Evolutionary conservation across 92 coral and sea anemone species (phyloP).

Genomic region (Epizoanthus stellaris): DNA sequence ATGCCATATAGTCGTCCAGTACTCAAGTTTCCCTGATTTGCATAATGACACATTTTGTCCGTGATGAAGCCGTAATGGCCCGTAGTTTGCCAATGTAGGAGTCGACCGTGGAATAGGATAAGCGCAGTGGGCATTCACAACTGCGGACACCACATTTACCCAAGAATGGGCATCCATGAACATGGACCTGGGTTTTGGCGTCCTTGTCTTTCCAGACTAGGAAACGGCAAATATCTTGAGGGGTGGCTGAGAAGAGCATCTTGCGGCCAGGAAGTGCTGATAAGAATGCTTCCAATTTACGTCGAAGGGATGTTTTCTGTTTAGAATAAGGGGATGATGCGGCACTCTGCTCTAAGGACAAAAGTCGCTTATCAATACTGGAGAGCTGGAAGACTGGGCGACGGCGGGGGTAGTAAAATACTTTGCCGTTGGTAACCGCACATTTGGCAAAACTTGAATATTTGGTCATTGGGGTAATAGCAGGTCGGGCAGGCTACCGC

Average conservation of each 20-base stretch:
- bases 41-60: too few relatives aligned
- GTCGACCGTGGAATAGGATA: slow-evolving; percentile 33
- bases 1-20: too few relatives aligned
- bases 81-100: slow-evolving; percentile 36
- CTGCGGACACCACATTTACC: slow-evolving; percentile 8
- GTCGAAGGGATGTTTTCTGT: slow-evolving; percentile 35
- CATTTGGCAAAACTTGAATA: slow-evolving; percentile 53
- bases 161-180: slow-evolving; percentile 17
- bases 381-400: slow-evolving; percentile 23
- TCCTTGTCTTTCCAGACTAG: slow-evolving; percentile 9
- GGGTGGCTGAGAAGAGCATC: background rate
- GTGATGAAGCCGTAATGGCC: background rate
- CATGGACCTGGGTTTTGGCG: slow-evolving; percentile 45
- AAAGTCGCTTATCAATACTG: slow-evolving; percentile 43
- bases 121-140: slow-evolving; percentile 45
- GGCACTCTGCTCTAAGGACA: slow-evolving; percentile 18
- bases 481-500: slow-evolving; percentile 54
- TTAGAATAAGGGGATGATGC: slow-evolving; percentile 43
- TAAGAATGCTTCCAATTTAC: slow-evolving; percentile 31
- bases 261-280: slow-evolving; percentile 1
- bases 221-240: slow-evolving; percentile 19
- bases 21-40: too few relatives aligned
- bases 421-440: slow-evolving; percentile 51
- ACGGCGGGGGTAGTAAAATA: background rate
- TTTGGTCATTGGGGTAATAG: slow-evolving; percentile 48